phyloP scores from a whole-genome alignment of 1,140 invertebrate species.

The Zaprionus gabonicus region DNA sequence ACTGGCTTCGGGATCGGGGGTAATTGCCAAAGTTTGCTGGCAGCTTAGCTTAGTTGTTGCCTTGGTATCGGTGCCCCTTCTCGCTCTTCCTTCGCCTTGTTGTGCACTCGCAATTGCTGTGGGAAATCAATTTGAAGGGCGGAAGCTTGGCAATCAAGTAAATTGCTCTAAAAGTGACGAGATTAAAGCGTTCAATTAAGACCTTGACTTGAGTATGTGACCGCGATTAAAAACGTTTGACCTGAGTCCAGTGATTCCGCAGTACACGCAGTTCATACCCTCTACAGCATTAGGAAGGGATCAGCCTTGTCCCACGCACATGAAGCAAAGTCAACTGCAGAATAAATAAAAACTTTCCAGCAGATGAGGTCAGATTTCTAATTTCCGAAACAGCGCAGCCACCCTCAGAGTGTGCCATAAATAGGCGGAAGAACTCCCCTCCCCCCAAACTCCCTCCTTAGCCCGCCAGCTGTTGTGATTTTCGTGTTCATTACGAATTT shows the following conservation, averaged over 20 bases:
- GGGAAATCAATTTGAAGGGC: slow-evolving; percentile 76
- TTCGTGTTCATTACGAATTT: slow-evolving; percentile 40
- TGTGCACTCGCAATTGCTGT: slow-evolving; percentile 57
- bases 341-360: slow-evolving; percentile 60
- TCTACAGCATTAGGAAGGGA: too few relatives aligned
- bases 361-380: slow-evolving; percentile 69
- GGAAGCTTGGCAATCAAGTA: slow-evolving; percentile 65
- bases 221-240: slow-evolving; percentile 18
- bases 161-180: slow-evolving; percentile 59
- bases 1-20: slow-evolving; percentile 47
- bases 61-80: slow-evolving; percentile 23
- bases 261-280: neutral
- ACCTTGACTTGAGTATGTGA: neutral
- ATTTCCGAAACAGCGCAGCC: slow-evolving; percentile 58
- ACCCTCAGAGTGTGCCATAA: neutral
- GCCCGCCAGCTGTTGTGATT: slow-evolving; percentile 47
- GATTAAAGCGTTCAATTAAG: slow-evolving; percentile 28
- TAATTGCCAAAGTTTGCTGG: slow-evolving; percentile 79
- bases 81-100: accelerated
- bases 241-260: neutral
- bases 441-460: neutral
- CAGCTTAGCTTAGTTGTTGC: slow-evolving; percentile 62
- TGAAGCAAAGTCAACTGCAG: slow-evolving; percentile 40
- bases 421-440: slow-evolving; percentile 1
- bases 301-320: neutral